These are phyloP conservation scores for Pogonomyrmex barbatus DNA, from an alignment of 1,140 invertebrate species.

Conservation along the genomic window DNA sequence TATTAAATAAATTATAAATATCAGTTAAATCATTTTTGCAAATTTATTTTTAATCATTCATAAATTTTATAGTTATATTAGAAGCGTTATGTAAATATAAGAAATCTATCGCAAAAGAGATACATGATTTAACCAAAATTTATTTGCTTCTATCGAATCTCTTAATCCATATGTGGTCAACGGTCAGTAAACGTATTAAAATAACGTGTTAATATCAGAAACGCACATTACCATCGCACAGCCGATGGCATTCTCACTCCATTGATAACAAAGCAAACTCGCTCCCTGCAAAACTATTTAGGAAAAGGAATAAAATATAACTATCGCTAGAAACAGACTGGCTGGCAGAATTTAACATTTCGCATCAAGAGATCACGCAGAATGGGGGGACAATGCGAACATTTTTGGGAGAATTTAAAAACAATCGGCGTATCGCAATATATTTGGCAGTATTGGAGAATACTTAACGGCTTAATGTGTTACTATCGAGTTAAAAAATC, in stretches of 20 bases:
- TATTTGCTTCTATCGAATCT: too few relatives aligned
- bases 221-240: neutral
- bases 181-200: too few relatives aligned
- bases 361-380: neutral
- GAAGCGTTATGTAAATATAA: too few relatives aligned
- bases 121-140: too few relatives aligned
- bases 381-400: neutral
- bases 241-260: neutral
- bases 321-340: too few relatives aligned
- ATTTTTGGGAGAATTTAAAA: neutral
- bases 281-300: neutral
- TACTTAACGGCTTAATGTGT: neutral
- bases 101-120: too few relatives aligned
- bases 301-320: neutral
- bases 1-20: too few relatives aligned
- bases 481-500: neutral
- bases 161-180: too few relatives aligned
- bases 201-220: neutral
- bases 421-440: neutral
- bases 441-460: conserved; percentile 37
- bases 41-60: too few relatives aligned
- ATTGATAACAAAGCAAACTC: neutral
- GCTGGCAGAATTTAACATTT: neutral
- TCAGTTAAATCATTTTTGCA: too few relatives aligned
- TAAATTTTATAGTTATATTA: too few relatives aligned